phyloP scores from a whole-genome alignment of 2,888 invertebrate species.

The Lysandra coridon region DNA sequence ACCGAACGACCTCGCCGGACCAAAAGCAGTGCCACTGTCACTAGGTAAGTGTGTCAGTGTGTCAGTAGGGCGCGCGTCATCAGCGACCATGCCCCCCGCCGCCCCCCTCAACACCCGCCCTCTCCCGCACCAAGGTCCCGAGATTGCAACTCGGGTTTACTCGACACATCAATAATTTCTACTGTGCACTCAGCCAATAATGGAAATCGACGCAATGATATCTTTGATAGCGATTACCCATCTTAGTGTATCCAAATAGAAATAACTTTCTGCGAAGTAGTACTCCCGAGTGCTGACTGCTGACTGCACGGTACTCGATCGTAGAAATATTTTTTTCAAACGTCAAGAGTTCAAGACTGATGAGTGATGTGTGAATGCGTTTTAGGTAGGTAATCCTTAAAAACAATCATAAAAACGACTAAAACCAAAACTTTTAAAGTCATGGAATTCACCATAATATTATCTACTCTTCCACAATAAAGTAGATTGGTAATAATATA shows the following conservation, averaged over 20 bases:
- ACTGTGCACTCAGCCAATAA: slow-evolving; percentile 37
- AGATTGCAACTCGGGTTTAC: slow-evolving; percentile 63
- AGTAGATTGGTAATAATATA: too few species aligned
- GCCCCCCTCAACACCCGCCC: slow-evolving; percentile 47
- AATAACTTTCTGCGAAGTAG: not conserved
- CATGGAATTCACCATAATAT: too few species aligned
- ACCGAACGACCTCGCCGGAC: slow-evolving; percentile 73
- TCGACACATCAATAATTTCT: slow-evolving; percentile 55
- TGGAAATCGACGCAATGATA: slow-evolving; percentile 10
- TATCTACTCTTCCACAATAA: too few species aligned
- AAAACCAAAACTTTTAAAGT: too few species aligned
- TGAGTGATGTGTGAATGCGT: too few species aligned
- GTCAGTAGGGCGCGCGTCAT: slow-evolving; percentile 80
- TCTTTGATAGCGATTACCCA: not conserved
- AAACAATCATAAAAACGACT: too few species aligned
- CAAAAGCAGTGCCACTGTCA: slow-evolving; percentile 80
- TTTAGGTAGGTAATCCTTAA: too few species aligned
- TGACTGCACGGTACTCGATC: too few species aligned
- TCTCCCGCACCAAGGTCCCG: slow-evolving; percentile 70
- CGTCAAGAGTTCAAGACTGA: not conserved
- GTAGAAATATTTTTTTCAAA: not conserved
- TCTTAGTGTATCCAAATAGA: not conserved
- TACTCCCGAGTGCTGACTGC: too few species aligned
- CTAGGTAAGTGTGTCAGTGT: slow-evolving; percentile 79
- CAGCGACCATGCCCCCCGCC: slow-evolving; percentile 65